Conservation (phyloP, 2,113 vertebrate genomes). For the Aldabrachelys gigantea region DNA sequence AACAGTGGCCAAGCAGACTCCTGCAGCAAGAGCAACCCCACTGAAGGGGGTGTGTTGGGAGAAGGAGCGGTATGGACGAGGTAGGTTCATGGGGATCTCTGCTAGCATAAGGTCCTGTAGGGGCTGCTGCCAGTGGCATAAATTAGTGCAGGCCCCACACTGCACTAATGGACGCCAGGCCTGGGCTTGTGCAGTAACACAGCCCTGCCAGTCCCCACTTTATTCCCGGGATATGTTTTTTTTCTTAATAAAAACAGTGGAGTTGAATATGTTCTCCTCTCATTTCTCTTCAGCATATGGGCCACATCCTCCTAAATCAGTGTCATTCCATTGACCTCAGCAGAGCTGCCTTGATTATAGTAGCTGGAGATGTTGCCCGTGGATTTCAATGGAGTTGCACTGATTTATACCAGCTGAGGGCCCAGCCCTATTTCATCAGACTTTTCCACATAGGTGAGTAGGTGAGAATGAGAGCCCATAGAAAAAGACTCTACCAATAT, state of each 20-base stretch:
- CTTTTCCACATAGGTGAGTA: background rate
- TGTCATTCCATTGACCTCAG: fast-evolving
- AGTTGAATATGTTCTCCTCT: background rate
- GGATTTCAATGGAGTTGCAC: background rate
- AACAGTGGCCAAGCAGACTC: background rate
- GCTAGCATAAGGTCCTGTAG: no score
- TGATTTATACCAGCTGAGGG: background rate
- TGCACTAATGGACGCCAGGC: background rate
- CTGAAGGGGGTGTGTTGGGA: no score
- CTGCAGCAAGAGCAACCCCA: background rate
- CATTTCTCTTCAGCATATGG: background rate
- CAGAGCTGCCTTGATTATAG: background rate
- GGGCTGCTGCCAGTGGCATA: no score
- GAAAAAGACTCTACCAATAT: background rate
- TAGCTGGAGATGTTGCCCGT: background rate
- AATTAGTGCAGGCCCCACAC: no score
- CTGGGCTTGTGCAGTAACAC: background rate
- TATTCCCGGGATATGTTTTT: no score
- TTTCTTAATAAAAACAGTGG: no score
- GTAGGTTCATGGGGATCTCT: no score
- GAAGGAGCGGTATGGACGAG: no score
- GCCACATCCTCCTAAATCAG: fast-evolving
- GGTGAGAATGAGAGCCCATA: background rate
- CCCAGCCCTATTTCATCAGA: fast-evolving
- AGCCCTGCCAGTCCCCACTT: no score